Percentiles rank a stretch among this genome's conserved stretches.
phyloP scores from a whole-genome alignment of 2,888 invertebrate species.

The Drosophila pseudotakahashii region DNA sequence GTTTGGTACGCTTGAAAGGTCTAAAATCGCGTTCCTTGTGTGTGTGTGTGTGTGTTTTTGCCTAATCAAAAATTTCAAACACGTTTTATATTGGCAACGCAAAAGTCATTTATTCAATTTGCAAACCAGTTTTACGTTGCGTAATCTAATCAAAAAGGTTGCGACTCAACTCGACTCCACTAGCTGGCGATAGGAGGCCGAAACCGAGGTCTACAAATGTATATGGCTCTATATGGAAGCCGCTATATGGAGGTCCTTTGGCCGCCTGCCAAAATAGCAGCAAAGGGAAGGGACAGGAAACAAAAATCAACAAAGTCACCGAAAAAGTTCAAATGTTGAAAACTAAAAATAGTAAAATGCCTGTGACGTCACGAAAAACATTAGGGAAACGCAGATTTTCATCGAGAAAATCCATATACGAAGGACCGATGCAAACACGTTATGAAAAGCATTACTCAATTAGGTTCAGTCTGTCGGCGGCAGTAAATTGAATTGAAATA shows the following conservation, averaged over 20 bases:
- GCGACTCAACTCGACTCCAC: conserved; percentile 39
- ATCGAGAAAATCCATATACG: background rate
- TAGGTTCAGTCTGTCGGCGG: background rate
- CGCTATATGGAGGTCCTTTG: conserved; percentile 47
- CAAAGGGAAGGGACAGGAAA: conserved; percentile 15
- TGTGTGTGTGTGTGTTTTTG: conserved; percentile 37
- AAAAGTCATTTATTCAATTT: conserved; percentile 79
- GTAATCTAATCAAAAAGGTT: conserved; percentile 78
- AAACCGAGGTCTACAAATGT: conserved; percentile 47
- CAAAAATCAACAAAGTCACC: conserved; percentile 44
- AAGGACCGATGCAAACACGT: conserved; percentile 6
- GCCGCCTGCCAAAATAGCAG: conserved; percentile 57
- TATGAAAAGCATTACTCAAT: conserved; percentile 15
- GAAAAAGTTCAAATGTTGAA: conserved; percentile 35
- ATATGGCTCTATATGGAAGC: conserved; percentile 43
- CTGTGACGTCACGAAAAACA: conserved; percentile 49
- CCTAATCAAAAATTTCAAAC: conserved; percentile 76
- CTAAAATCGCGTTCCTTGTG: conserved; percentile 41
- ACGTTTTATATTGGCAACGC: conserved; percentile 79
- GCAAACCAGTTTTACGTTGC: conserved; percentile 78
- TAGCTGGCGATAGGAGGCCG: conserved; percentile 10
- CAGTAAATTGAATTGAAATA: background rate
- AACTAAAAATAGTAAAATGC: conserved; percentile 53
- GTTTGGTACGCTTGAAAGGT: conserved; percentile 18
- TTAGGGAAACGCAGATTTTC: conserved; percentile 5